Evolutionary conservation across 2,113 vertebrate species (phyloP).

Genomic region (Anoplopoma fimbria): DNA sequence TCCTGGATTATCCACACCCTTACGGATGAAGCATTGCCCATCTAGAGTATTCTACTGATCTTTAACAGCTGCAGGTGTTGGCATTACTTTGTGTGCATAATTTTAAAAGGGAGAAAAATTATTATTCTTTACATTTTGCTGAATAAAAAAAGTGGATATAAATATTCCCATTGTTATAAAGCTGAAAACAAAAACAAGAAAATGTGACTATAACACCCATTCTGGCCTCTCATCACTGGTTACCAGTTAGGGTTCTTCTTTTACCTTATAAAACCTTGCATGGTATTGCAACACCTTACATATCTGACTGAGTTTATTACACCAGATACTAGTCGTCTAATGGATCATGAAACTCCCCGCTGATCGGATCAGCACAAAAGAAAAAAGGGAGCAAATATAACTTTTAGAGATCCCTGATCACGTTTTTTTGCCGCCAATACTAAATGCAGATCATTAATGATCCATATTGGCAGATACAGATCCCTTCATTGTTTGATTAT

Average conservation of each 20-base stretch:
- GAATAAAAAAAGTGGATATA: neutral
- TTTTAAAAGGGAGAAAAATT: neutral
- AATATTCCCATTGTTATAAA: neutral
- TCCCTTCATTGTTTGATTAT: no score
- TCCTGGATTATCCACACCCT: constrained; percentile 45
- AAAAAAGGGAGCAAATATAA: no score
- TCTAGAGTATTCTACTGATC: neutral
- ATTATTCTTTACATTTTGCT: neutral
- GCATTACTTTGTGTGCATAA: neutral
- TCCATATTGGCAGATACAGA: no score
- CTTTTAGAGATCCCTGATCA: no score
- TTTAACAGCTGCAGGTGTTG: neutral
- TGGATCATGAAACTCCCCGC: no score
- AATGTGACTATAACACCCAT: neutral
- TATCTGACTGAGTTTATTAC: neutral
- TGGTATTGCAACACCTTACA: neutral
- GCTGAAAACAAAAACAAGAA: neutral
- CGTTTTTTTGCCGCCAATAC: no score
- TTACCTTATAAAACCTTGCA: neutral
- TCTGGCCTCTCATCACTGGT: neutral
- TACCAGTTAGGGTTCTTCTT: neutral
- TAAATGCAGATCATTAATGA: no score
- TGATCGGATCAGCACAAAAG: no score
- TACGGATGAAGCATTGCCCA: constrained; percentile 20
- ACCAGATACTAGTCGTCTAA: no score